Conservation (phyloP, 2,888 invertebrate species). For the Liodrosophila aerea region DNA sequence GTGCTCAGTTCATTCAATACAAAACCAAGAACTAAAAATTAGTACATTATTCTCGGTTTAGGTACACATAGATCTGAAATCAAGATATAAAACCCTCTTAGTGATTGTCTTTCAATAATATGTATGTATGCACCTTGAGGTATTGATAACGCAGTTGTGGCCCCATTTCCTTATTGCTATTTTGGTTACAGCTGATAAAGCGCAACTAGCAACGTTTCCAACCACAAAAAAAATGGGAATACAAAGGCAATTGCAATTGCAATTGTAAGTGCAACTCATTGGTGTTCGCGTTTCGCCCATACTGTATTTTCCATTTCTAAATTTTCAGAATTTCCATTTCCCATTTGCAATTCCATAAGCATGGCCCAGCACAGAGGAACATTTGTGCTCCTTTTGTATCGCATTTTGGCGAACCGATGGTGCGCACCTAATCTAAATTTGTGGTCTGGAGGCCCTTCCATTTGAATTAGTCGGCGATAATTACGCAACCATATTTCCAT, state of each 20-base stretch:
- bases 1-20: too few species aligned
- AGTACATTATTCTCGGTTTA: too few species aligned
- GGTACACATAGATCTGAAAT: too few species aligned
- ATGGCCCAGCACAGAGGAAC: conserved; percentile 19
- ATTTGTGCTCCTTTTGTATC: conserved; percentile 37
- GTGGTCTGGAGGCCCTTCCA: conserved; percentile 31
- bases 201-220: conserved; percentile 4
- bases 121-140: too few species aligned
- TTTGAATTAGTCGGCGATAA: conserved; percentile 50
- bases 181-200: conserved; percentile 24
- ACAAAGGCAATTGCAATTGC: conserved; percentile 6
- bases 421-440: conserved; percentile 41
- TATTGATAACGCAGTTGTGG: too few species aligned
- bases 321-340: conserved; percentile 15
- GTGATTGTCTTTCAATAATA: too few species aligned
- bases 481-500: conserved; percentile 38
- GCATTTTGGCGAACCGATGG: conserved; percentile 5
- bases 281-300: background rate
- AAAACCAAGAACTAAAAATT: too few species aligned
- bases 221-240: conserved; percentile 7
- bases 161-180: conserved; percentile 1
- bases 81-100: too few species aligned
- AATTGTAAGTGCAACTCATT: conserved; percentile 8
- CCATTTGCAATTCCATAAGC: conserved; percentile 38
- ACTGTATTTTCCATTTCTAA: conserved; percentile 13